A percentile compares a stretch with the other conserved stretches of the same genome.
Conservation (phyloP, 2,797 vertebrate genomes). For the Betta splendens region DNA sequence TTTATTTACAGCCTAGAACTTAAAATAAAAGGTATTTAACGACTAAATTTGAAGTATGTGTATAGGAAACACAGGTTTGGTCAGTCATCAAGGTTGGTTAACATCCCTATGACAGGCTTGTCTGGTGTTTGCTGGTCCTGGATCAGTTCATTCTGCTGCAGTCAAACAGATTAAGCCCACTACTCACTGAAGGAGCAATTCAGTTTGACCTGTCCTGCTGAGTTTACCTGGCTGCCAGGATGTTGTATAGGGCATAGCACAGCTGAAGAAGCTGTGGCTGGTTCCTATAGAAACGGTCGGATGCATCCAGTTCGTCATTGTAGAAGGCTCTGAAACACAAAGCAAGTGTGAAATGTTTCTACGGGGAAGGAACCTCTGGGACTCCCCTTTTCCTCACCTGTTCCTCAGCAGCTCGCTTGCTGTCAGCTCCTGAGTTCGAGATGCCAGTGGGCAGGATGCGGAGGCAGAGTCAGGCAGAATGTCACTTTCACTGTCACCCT, state of each 20-base stretch:
- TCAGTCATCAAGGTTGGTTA: too few relatives aligned
- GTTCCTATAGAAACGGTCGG: slow-evolving; percentile 87
- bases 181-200: too few relatives aligned
- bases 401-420: slow-evolving; percentile 92
- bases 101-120: too few relatives aligned
- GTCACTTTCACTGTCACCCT: slow-evolving; percentile 72
- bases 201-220: not conserved
- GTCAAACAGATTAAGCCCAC: too few relatives aligned
- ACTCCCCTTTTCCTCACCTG: slow-evolving; percentile 78
- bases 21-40: too few relatives aligned
- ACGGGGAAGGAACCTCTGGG: not conserved
- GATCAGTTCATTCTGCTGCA: too few relatives aligned
- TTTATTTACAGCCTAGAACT: too few relatives aligned
- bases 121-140: too few relatives aligned
- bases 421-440: slow-evolving; percentile 88
- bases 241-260: slow-evolving; percentile 92
- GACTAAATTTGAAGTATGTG: too few relatives aligned
- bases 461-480: slow-evolving; percentile 65
- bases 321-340: slow-evolving; percentile 87
- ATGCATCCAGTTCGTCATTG: slow-evolving; percentile 89
- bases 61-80: too few relatives aligned
- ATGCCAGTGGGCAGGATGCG: slow-evolving; percentile 66
- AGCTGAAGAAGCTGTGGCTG: slow-evolving; percentile 91
- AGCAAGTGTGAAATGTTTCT: not conserved
- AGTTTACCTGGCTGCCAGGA: slow-evolving; percentile 83